Evolutionary conservation across 1,140 invertebrate genomes (phyloP), one percentile per base, ranked within the genome.

Genomic region (Nixonia krombeini): DNA sequence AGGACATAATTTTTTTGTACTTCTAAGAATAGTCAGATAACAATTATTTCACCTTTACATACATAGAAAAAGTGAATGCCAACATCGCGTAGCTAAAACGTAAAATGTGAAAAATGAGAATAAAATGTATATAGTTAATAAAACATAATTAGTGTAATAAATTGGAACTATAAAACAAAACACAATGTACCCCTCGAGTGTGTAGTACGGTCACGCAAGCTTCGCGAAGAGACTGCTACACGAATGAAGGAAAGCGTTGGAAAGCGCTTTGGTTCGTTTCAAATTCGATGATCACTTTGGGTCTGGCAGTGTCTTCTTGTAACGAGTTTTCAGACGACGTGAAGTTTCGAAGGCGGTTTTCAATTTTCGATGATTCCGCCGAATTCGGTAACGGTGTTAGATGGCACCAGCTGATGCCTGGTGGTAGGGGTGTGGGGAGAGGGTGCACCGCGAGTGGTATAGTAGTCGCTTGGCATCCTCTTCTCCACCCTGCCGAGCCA

Each of bases 291-390:
- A 58, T 53, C 50, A 69, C 49, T 69, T 69, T 49, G 42, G 65
- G 65, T 62, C 58, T n/a, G n/a, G n/a, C n/a, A 63, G 53, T 40
- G 58, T 53, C 41, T 51, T 62, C 41, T 41, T 29, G 56, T 53
- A 67, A 67, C 64, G 45, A 67, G 37, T 61, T 57, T 56, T 38
- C 47, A 25, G 7, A 4, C 8, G 49, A 50, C 25, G 21, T 26
- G 10, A 53, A 52, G 49, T 52, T 41, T 41, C 17, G 37, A 33
- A 25, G 41, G 5, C 33, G 41, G 46, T 83, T 83, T 84, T 83
- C 82, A 83, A 85, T 85, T 84, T 83, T 83, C 81, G 80, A 84
- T 83, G 81, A 85, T 84, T 83, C 76, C 49, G 74, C 69, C 74
- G 72, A 81, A 85, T 85, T 84, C 76, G 76, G 76, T 83, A 76